Percentiles rank a stretch among this genome's conserved stretches.
phyloP scores from a whole-genome alignment of 2,888 invertebrate species.

The Cerastoderma edule region DNA sequence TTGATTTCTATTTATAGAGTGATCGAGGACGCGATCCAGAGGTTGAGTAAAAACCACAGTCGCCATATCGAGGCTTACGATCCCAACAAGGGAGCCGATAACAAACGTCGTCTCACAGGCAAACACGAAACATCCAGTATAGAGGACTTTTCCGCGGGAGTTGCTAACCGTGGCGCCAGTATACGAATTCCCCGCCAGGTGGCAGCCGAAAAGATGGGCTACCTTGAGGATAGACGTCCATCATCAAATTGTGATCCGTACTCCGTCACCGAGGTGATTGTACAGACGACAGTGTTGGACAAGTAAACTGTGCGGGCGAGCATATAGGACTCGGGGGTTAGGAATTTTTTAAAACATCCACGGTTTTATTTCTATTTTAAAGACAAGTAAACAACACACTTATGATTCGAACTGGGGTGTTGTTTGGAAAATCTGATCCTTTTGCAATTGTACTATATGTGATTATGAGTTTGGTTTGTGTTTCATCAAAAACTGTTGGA shows the following conservation, averaged over 20 bases:
- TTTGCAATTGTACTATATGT: too few relatives aligned
- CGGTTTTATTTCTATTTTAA: too few relatives aligned
- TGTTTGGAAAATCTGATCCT: too few relatives aligned
- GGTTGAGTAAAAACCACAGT: slow-evolving; percentile 94
- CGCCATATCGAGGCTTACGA: slow-evolving; percentile 98
- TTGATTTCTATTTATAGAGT: slow-evolving; percentile 90
- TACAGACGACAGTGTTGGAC: slow-evolving; percentile 69
- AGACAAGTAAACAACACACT: too few relatives aligned
- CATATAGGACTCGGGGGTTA: too few relatives aligned
- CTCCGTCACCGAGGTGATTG: slow-evolving; percentile 78
- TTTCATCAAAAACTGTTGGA: too few relatives aligned
- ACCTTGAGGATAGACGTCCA: slow-evolving; percentile 93
- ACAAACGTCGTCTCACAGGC: slow-evolving; percentile 96
- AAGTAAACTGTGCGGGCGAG: too few relatives aligned
- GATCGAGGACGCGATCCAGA: slow-evolving; percentile 98
- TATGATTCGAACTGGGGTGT: too few relatives aligned
- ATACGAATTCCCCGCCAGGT: slow-evolving; percentile 89
- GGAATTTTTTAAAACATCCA: too few relatives aligned
- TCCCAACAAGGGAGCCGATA: slow-evolving; percentile 97
- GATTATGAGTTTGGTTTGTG: too few relatives aligned
- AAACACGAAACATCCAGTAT: slow-evolving; percentile 98
- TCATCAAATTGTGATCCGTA: slow-evolving; percentile 84
- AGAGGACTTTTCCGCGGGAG: slow-evolving; percentile 96
- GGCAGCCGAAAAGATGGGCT: slow-evolving; percentile 95
- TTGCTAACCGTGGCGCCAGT: slow-evolving; percentile 96